Percentiles rank a stretch among this genome's conserved stretches.
These are phyloP conservation scores for Mus pahari DNA, from an alignment of 2,113 vertebrate species.

Conservation along the genomic window DNA sequence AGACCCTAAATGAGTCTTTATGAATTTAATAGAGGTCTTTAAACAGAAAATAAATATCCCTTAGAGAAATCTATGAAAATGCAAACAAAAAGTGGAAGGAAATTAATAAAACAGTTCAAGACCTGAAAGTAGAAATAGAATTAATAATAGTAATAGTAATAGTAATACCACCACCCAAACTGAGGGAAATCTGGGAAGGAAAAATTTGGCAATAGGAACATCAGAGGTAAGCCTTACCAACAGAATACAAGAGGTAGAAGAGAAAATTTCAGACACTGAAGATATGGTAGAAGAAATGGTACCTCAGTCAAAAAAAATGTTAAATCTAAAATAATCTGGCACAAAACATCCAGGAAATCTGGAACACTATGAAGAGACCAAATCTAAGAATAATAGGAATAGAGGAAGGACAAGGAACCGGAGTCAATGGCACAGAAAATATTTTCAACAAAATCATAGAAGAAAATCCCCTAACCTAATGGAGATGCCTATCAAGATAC, in stretches of 20 bases:
- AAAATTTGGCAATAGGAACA: not conserved
- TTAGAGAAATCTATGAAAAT: not conserved
- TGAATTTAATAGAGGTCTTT: not conserved
- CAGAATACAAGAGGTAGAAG: not conserved
- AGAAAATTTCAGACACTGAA: not conserved
- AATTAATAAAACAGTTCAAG: not conserved
- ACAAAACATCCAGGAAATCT: not conserved
- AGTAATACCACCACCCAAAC: not conserved
- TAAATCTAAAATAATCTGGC: not conserved
- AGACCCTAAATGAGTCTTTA: no score
- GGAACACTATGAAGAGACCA: not conserved
- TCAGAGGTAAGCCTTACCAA: not conserved
- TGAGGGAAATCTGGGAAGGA: not conserved
- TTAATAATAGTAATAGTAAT: no score
- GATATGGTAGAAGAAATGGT: not conserved
- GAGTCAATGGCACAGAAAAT: no score
- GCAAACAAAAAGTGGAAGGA: not conserved
- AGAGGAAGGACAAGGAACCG: no score
- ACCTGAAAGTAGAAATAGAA: not conserved
- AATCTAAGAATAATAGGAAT: not conserved
- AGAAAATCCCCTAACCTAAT: not conserved
- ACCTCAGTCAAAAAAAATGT: not conserved
- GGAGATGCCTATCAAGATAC: no score
- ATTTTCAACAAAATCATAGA: not conserved
- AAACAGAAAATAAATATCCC: not conserved